phyloP scores from a whole-genome alignment of 2,113 vertebrate genomes.

The Chaetodon trifascialis region DNA sequence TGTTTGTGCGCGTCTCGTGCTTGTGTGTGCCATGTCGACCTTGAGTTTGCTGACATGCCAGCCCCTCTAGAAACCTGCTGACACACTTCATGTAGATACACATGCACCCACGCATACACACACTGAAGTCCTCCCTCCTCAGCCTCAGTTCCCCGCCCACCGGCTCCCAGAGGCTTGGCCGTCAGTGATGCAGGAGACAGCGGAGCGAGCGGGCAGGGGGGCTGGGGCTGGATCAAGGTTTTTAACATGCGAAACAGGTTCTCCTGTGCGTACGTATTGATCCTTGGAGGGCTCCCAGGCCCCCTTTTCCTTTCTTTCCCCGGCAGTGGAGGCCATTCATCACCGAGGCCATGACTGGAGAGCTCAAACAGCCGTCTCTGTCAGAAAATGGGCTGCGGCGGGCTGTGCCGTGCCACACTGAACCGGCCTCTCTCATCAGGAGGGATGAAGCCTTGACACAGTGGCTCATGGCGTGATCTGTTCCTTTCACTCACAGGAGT shows the following conservation, averaged over 20 bases:
- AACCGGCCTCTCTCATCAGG: constrained; percentile 69
- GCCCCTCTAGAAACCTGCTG: constrained; percentile 78
- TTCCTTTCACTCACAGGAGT: constrained; percentile 56
- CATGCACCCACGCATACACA: constrained; percentile 45
- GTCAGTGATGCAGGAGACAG: constrained; percentile 74
- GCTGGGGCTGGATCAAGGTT: constrained; percentile 64
- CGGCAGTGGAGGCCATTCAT: constrained; percentile 83
- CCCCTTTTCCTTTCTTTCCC: constrained; percentile 76
- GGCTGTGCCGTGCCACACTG: constrained; percentile 45
- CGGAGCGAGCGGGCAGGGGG: constrained; percentile 29
- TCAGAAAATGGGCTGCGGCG: constrained; percentile 66
- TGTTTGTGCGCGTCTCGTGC: constrained; percentile 14
- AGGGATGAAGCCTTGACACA: constrained; percentile 70
- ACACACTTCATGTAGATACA: constrained; percentile 75
- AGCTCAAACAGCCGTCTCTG: constrained; percentile 80
- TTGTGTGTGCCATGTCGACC: constrained; percentile 66
- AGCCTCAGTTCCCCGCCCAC: constrained; percentile 62
- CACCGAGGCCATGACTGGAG: constrained; percentile 82
- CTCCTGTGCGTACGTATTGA: constrained; percentile 80
- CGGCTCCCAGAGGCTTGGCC: constrained; percentile 69
- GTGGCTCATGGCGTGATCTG: constrained; percentile 58
- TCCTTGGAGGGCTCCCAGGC: constrained; percentile 80
- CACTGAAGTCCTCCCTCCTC: constrained; percentile 50
- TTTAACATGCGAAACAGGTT: constrained; percentile 85
- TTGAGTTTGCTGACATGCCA: constrained; percentile 81